Evolutionary conservation across 2,113 vertebrate species (phyloP).

Genomic region (Hemiscyllium ocellatum): DNA sequence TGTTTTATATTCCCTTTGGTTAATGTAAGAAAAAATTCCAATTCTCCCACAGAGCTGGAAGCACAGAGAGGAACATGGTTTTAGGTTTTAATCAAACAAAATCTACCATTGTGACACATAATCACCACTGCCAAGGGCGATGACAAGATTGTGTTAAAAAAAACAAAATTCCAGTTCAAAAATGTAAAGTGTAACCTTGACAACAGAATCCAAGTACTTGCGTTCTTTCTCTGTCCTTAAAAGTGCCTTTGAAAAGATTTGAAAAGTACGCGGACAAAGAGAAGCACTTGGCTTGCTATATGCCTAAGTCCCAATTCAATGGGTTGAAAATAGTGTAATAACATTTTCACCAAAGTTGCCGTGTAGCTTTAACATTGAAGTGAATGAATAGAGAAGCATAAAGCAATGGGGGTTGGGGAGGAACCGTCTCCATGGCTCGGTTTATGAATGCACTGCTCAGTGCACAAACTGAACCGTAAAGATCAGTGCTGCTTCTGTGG

Average conservation of each 20-base stretch:
- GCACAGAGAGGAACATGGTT: neutral
- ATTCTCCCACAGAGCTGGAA: neutral
- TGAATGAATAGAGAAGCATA: neutral
- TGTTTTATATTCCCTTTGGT: neutral
- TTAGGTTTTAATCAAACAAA: slow-evolving; percentile 30
- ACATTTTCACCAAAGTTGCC: neutral
- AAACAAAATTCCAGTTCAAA: slow-evolving; percentile 4
- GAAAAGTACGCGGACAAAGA: neutral
- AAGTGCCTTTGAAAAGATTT: neutral
- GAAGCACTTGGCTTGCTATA: neutral
- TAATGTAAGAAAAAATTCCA: neutral
- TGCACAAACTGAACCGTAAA: neutral
- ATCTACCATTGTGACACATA: slow-evolving; percentile 23
- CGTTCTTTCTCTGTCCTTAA: neutral
- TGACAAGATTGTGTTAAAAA: neutral
- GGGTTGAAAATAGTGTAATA: neutral
- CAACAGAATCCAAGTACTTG: slow-evolving; percentile 27
- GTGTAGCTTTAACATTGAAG: neutral
- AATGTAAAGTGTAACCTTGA: slow-evolving; percentile 29
- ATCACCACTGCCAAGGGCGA: slow-evolving; percentile 31
- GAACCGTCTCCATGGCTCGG: too few species aligned
- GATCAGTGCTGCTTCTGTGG: neutral
- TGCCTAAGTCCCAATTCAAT: neutral
- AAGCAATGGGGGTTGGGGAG: neutral
- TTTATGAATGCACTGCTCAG: neutral